Conservation (phyloP, 1,140 invertebrate genomes). For the Drosophila azteca region DNA sequence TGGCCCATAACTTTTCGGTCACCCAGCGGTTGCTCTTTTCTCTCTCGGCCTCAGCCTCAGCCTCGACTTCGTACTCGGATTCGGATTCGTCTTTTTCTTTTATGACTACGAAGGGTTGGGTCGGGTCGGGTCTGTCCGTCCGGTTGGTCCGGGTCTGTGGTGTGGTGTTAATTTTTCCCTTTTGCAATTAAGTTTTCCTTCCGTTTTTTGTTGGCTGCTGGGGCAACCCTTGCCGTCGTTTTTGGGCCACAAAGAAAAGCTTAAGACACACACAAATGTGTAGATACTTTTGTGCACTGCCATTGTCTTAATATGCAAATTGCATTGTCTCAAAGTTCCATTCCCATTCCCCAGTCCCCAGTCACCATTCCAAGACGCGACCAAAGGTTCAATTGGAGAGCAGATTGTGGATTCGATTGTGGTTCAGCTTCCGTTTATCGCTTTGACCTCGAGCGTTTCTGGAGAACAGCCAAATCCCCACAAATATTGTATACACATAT, state of each 20-base stretch:
- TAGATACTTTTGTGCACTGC: constrained; percentile 27
- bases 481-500: constrained; percentile 26
- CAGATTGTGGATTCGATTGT: constrained; percentile 19
- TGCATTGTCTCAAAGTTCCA: constrained; percentile 50
- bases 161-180: constrained; percentile 64
- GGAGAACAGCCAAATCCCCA: constrained; percentile 7
- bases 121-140: too few relatives aligned
- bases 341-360: constrained; percentile 8
- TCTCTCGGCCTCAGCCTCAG: neutral
- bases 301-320: constrained; percentile 79
- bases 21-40: constrained; percentile 6
- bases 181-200: constrained; percentile 60
- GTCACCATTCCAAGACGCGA: constrained; percentile 25
- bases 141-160: neutral
- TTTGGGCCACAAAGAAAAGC: constrained; percentile 19
- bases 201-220: neutral
- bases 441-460: constrained; percentile 67
- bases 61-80: neutral
- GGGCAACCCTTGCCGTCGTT: constrained; percentile 2
- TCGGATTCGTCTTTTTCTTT: constrained; percentile 17
- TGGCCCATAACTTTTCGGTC: constrained; percentile 23
- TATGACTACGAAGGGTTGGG: constrained; percentile 24
- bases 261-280: constrained; percentile 3
- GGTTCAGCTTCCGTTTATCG: constrained; percentile 49
- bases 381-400: constrained; percentile 37